A percentile compares a stretch with the other conserved stretches of the same genome.
These are phyloP conservation scores for Aradus depressus DNA, from an alignment of 2,888 invertebrate genomes.

Conservation along the genomic window DNA sequence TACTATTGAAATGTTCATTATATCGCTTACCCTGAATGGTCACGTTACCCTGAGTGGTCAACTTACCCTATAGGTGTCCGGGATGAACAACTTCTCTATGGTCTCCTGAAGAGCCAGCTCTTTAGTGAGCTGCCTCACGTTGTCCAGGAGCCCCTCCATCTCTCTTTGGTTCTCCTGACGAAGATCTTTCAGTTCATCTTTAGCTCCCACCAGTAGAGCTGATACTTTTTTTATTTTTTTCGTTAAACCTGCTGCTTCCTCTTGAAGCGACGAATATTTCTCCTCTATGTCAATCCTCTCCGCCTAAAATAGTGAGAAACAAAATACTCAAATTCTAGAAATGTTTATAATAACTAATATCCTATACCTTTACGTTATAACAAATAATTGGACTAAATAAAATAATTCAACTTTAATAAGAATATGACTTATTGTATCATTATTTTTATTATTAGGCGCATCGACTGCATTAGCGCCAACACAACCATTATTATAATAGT, in stretches of 20 bases:
- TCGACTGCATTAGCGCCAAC: too few relatives aligned
- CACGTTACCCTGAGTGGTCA: neutral
- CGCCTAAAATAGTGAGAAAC: slow-evolving; percentile 46
- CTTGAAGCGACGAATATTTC: slow-evolving; percentile 86
- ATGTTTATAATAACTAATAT: too few relatives aligned
- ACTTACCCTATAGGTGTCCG: slow-evolving; percentile 76
- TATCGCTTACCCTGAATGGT: too few relatives aligned
- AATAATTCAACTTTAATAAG: too few relatives aligned
- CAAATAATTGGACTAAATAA: too few relatives aligned
- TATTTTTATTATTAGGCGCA: too few relatives aligned
- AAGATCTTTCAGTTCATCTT: slow-evolving; percentile 72
- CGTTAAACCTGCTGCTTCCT: slow-evolving; percentile 85
- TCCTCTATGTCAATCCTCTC: slow-evolving; percentile 90
- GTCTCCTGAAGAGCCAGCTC: slow-evolving; percentile 85
- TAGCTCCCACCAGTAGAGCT: slow-evolving; percentile 72
- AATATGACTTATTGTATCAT: too few relatives aligned
- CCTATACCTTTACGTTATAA: too few relatives aligned
- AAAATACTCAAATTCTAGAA: neutral
- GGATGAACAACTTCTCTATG: slow-evolving; percentile 86
- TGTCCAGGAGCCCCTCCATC: slow-evolving; percentile 91
- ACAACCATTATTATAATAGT: too few relatives aligned
- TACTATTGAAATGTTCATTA: too few relatives aligned
- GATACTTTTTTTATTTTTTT: slow-evolving; percentile 85
- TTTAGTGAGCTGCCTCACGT: slow-evolving; percentile 75
- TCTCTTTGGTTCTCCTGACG: slow-evolving; percentile 93